Percentiles rank a stretch among this genome's conserved stretches.
These are phyloP conservation scores for Ginglymostoma cirratum DNA, from an alignment of 2,113 vertebrate genomes.

Conservation along the genomic window DNA sequence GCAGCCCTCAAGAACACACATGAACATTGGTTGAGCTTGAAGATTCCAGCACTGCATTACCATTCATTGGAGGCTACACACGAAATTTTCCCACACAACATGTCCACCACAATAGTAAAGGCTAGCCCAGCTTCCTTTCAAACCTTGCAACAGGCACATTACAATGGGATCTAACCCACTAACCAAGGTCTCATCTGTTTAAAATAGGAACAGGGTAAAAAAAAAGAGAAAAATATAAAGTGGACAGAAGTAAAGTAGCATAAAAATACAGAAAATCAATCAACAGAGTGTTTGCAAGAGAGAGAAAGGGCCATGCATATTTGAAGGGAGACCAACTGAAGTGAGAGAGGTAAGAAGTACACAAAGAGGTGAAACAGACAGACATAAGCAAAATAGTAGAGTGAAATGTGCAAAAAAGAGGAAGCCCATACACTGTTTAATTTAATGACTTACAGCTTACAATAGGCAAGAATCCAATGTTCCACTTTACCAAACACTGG, in stretches of 20 bases:
- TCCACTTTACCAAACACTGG: not conserved
- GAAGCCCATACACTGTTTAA: not conserved
- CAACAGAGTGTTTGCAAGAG: not conserved
- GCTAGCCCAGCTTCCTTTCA: not conserved
- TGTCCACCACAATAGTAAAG: not conserved
- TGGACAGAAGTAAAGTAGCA: not conserved
- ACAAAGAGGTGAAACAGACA: not conserved
- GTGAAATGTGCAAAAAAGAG: not conserved
- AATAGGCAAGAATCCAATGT: not conserved
- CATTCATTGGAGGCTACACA: not conserved
- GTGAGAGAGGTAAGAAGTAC: not conserved
- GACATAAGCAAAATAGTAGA: not conserved
- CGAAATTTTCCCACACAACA: not conserved
- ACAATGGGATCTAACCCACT: not conserved
- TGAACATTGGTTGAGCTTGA: not conserved
- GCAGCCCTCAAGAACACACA: not conserved
- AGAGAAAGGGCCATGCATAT: no score
- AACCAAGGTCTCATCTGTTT: not conserved
- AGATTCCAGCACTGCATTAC: not conserved
- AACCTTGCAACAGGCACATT: not conserved
- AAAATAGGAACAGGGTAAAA: not conserved
- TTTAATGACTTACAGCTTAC: not conserved
- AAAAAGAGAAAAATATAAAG: not conserved
- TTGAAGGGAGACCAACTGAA: not conserved
- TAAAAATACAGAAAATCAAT: not conserved